Evolutionary conservation across 2,113 vertebrate species (phyloP).

Genomic region (Mesembrinibis cayennensis): DNA sequence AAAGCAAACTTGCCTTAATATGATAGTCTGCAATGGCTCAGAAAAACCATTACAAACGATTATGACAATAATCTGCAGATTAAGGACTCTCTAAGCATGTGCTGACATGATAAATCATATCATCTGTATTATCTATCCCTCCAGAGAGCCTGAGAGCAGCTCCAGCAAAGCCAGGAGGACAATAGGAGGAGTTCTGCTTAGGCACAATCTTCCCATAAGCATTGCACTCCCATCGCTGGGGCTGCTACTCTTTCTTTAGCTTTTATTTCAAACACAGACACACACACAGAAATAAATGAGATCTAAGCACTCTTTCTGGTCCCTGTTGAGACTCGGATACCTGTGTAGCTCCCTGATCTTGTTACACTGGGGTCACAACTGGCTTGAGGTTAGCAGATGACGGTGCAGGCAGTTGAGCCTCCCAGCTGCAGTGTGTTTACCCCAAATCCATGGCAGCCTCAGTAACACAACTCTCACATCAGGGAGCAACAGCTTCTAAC

Average conservation of each 20-base stretch:
- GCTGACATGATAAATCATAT: conserved; percentile 43
- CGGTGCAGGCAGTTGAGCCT: neutral
- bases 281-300: neutral
- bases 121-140: conserved; percentile 30
- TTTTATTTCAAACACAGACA: neutral
- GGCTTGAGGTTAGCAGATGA: neutral
- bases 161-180: neutral
- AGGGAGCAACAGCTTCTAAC: neutral
- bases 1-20: conserved; percentile 1
- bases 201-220: neutral
- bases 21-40: conserved; percentile 5
- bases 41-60: conserved; percentile 47
- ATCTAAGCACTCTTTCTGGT: neutral
- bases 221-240: neutral
- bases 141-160: neutral
- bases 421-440: neutral
- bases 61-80: conserved; percentile 62
- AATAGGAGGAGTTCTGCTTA: neutral
- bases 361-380: neutral
- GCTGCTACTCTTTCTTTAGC: neutral
- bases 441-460: neutral
- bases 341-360: neutral
- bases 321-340: neutral
- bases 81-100: conserved; percentile 44
- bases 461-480: neutral